Base-by-base conservation (phyloP, 2,797 vertebrate species). In the Oryzias dopingdopingensis region DNA sequence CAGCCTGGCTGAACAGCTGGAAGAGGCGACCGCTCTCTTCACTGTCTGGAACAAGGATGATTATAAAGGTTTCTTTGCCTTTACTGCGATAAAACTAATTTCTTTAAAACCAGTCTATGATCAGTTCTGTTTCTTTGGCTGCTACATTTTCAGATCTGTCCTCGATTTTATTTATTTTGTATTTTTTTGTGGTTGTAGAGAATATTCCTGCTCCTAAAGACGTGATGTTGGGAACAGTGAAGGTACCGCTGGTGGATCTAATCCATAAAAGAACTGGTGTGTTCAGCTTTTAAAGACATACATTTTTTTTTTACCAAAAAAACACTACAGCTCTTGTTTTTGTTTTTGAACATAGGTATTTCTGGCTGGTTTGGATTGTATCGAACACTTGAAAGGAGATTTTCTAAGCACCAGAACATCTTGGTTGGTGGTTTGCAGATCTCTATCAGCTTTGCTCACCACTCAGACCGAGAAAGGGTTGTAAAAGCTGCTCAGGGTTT, bases 361-460 rank as follows among this genome's bases (percentile, higher is more conserved):
- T 91, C 91, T 32, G 97, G 97, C 74, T 99, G 97, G 97, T 96
- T 90, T 87, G 93, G 93, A 1, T 70, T 98, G 20, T 82, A 86
- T 41, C 48, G 85, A 0, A 69, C 93, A 4, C 84, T 85, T 24
- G 88, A 90, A 17, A 17, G 49, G 0, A 4, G n/a, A 53, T 67
- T 89, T 4, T 76, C 77, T 59, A 70, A 70, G 56, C 64, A 62
- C 0, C 82, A 84, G 72, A 88, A 86, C 46, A 66, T 84, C 44
- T n/a, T 93, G 1, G 94, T 92, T 0, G 97, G 97, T 17, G 96
- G 96, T 4, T 88, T 99, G 37, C 94, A 98, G 44, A 61, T 99
- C 62, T 94, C 94, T 0, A 42, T 98, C 2, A 80, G 81, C 58
- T 98, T 99, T 24, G 83, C 92, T 45, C 94, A 88, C 51, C 91